phyloP scores from a whole-genome alignment of 2,797 vertebrate genomes.

The Argyrosomus regius region DNA sequence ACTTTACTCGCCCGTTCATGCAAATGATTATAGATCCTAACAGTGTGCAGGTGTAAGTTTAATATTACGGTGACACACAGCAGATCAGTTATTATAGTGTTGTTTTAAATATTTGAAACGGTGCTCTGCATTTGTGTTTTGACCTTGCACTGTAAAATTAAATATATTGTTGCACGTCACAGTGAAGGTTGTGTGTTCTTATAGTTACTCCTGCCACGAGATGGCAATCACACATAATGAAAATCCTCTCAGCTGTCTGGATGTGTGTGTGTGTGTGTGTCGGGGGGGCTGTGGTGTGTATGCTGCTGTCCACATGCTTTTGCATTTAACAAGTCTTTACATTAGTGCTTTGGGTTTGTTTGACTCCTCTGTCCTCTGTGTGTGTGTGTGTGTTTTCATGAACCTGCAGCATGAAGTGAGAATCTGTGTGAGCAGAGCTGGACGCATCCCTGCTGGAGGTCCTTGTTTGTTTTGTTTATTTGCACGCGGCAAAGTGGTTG shows the following conservation, averaged over 20 bases:
- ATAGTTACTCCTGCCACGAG: conserved; percentile 69
- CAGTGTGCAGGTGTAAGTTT: not conserved
- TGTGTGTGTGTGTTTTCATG: conserved; percentile 17
- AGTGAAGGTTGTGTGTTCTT: conserved; percentile 24
- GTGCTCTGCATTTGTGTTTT: not conserved
- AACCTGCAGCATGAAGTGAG: conserved; percentile 36
- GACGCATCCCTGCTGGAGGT: conserved; percentile 61
- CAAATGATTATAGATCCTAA: not conserved
- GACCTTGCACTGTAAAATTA: not conserved
- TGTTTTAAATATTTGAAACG: conserved; percentile 4
- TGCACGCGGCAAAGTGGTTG: conserved; percentile 78
- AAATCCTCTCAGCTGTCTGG: conserved; percentile 37
- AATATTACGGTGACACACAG: not conserved
- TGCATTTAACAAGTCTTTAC: conserved; percentile 35
- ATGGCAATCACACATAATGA: conserved; percentile 79
- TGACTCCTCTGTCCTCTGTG: not conserved
- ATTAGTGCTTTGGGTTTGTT: conserved; percentile 27
- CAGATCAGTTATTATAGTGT: not conserved
- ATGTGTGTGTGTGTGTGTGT: not conserved
- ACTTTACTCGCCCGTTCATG: not conserved
- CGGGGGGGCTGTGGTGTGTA: conserved; percentile 1
- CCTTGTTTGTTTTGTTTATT: conserved; percentile 77
- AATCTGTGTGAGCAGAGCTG: conserved; percentile 48
- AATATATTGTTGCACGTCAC: conserved; percentile 16
- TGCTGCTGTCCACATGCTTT: conserved; percentile 36